Evolutionary conservation across 2,113 vertebrate species (phyloP).

Genomic region (Passerina amoena): DNA sequence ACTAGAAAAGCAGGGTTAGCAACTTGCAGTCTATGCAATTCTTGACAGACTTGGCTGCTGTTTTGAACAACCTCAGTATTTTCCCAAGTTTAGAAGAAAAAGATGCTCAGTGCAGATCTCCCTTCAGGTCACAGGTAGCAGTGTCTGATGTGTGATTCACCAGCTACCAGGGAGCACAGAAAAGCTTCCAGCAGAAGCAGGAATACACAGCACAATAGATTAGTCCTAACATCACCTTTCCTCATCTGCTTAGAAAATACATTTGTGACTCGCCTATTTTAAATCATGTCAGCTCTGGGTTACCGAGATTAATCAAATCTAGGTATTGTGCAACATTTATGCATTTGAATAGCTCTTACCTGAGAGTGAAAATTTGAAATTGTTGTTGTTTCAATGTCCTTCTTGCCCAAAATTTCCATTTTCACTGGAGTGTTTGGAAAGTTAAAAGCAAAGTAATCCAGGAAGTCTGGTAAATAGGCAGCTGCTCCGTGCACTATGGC

Average conservation of each 20-base stretch:
- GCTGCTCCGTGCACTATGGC: conserved; percentile 94
- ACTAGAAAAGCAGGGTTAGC: background rate
- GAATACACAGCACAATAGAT: background rate
- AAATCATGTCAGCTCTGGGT: background rate
- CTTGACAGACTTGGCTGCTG: background rate
- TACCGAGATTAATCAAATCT: background rate
- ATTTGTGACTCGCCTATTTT: background rate
- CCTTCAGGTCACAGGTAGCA: background rate
- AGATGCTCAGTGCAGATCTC: background rate
- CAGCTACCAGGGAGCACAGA: background rate
- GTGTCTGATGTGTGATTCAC: background rate
- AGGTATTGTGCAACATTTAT: background rate
- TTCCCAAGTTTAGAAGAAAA: background rate
- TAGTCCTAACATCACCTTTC: background rate
- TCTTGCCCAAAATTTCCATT: conserved; percentile 98
- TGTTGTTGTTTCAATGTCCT: conserved; percentile 98
- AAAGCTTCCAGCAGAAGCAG: background rate
- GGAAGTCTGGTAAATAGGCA: conserved; percentile 94
- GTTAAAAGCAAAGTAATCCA: conserved; percentile 99
- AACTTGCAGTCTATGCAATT: background rate
- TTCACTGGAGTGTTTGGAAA: conserved; percentile 98
- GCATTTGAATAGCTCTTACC: conserved; percentile 74
- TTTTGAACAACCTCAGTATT: background rate
- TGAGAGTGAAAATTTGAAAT: conserved; percentile 97
- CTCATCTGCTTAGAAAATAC: background rate